These are phyloP conservation scores for Brachionichthys hirsutus DNA, from an alignment of 2,113 vertebrate genomes.

Conservation along the genomic window DNA sequence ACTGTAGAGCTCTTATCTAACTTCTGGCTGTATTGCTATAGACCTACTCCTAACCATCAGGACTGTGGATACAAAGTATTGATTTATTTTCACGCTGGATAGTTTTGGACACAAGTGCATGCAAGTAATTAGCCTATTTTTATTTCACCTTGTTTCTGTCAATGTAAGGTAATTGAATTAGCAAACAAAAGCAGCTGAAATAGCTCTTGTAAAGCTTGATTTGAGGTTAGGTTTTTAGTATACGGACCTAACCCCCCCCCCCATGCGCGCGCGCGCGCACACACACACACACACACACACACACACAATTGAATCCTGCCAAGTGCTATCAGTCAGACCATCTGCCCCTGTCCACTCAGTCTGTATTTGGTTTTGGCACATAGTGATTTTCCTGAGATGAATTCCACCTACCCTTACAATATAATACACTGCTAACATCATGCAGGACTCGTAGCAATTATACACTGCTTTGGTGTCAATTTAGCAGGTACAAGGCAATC, in stretches of 20 bases:
- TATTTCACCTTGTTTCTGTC: slow-evolving; percentile 8
- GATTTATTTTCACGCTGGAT: slow-evolving; percentile 38
- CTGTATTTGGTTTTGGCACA: slow-evolving; percentile 26
- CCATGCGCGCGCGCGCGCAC: too few species aligned
- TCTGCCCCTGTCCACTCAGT: slow-evolving; percentile 42
- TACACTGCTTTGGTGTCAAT: slow-evolving; percentile 26
- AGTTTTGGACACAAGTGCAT: slow-evolving; percentile 17
- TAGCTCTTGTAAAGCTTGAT: slow-evolving; percentile 10
- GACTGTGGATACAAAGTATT: slow-evolving; percentile 4
- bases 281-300: slow-evolving; percentile 20
- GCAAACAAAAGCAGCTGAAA: slow-evolving; percentile 7
- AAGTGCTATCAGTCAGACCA: slow-evolving; percentile 50
- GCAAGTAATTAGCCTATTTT: neutral
- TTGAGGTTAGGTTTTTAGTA: slow-evolving; percentile 22
- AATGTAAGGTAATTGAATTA: slow-evolving; percentile 27
- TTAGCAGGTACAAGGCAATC: slow-evolving; percentile 29
- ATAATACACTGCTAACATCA: slow-evolving; percentile 4
- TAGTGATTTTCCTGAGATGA: slow-evolving; percentile 15
- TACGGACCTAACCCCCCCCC: neutral
- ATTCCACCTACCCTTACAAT: slow-evolving; percentile 6
- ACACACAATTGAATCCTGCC: neutral
- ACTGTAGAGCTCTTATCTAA: too few species aligned
- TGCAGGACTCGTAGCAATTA: slow-evolving; percentile 25
- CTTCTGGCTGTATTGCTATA: too few species aligned
- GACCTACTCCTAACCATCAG: too few species aligned